Base-by-base conservation (phyloP, 2,113 vertebrate genomes). In the Syrmaticus mikado region DNA sequence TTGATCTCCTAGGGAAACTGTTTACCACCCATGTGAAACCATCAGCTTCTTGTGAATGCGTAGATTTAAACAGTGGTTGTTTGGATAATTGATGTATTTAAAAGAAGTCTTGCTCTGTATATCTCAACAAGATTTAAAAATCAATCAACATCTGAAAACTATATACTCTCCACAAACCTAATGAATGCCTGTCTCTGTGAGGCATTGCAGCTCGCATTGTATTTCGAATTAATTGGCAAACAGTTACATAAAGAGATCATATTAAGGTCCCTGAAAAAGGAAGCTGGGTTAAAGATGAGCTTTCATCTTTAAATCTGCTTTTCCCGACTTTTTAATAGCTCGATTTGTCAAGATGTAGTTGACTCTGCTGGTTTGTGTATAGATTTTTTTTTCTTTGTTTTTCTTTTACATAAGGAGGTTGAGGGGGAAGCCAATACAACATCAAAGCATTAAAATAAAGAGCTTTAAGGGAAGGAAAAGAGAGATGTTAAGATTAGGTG, bases 251-350 rank as follows among this genome's bases (percentile, higher is more conserved):
- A 94, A 95, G 85, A 94, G 90, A 94, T 97, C 94, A 90, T 78
- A 88, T 95, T 96, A 95, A 95, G 95, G 96, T 94, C 90, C 94
- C 85, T 91, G 91, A 94, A 95, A 90, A 93, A 86, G 90, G 94
- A 94, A 94, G 94, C 85, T 90, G 82, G 94, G 93, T 92, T 95
- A 95, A 95, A 90, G 93, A 82, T 57, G 82, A 90, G 87, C 91
- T 95, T 96, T 96, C 91, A 93, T 97, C 91, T 95, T 90, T 90
- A 92, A 95, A 94, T 95, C 94, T 95, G 89, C 94, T 91, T 96
- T 92, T 89, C 53, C 90, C 85, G 89, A 94, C 94, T 92, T 95
- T 93, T 87, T 83, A 83, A 91, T 93, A 92, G 79, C 95, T 90
- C 80, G 60, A 91, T 97, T 94, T 95, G 94, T 94, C 91, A 92